Evolutionary conservation across 2,888 invertebrate species (phyloP), one percentile per base, ranked within the genome.

Genomic region (Aporophyla lueneburgensis): DNA sequence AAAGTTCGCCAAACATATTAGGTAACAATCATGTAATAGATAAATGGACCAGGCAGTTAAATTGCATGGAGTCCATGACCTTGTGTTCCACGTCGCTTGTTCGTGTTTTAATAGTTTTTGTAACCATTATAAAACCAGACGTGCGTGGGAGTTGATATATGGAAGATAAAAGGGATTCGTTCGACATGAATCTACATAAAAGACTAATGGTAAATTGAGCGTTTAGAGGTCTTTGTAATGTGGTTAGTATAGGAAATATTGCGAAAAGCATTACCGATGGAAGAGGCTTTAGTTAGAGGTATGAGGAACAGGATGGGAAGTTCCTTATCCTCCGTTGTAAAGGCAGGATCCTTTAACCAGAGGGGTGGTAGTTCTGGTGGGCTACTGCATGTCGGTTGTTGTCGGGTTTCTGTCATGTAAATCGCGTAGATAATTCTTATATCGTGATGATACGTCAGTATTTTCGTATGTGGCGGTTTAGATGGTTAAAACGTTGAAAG

Each of bases 91-190:
- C 70, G 78, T 76, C 85, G 83, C 40, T 80, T 83, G 81, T 75
- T 76, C 75, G 67, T 68, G 69, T 75, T 81, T 81, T 85, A 79
- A 82, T 85, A 76, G 80, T 79, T 87, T 78, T 83, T 82, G 66
- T 87, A 70, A 62, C 81, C 67, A 86, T 86, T 86, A 74, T 76
- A 77, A 54, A 74, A 5, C 58, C 74, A 80, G 76, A 80, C 78
- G 10, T 80, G 81, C 85, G 87, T 87, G 88, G 85, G 87, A 87
- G 84, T 82, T 86, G 84, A 87, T 87, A 76, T 82, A 73, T 80
- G 19, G 72, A 33, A 78, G 86, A 86, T 87, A 87, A 78, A 82
- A 78, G 77, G 76, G 69, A 63, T 82, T 83, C n/a, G 70, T 82
- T 81, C 65, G 53, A 71, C 74, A 67, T 75, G 40, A 74, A 81